Evolutionary conservation across 2,888 invertebrate species (phyloP).

Genomic region (Linnaemya vulpina): DNA sequence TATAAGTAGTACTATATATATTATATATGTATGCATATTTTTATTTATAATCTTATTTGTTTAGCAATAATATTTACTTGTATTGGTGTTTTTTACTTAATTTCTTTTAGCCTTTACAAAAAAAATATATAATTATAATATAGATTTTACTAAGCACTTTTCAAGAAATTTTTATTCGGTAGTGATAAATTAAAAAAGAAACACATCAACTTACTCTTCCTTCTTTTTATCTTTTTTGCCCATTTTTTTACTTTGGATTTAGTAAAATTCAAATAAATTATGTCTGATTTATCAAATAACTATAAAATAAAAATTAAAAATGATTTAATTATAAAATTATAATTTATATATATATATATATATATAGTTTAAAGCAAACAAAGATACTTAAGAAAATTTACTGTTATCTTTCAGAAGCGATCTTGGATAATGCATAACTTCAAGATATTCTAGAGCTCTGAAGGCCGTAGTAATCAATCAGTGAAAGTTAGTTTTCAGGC

Average conservation of each 20-base stretch:
- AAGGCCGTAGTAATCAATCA: too few species aligned
- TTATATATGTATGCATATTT: conserved; percentile 12
- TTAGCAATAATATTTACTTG: conserved; percentile 24
- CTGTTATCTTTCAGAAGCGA: background rate
- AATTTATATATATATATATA: background rate
- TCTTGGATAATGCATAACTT: too few species aligned
- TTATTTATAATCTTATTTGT: background rate
- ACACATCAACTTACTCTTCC: conserved; percentile 78
- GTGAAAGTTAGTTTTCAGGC: too few species aligned
- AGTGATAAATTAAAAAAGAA: conserved; percentile 72
- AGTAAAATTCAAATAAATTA: conserved; percentile 37
- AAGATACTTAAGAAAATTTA: background rate
- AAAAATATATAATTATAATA: conserved; percentile 24
- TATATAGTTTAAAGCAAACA: background rate
- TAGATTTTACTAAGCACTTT: conserved; percentile 16
- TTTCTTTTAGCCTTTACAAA: conserved; percentile 59
- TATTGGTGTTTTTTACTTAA: conserved; percentile 6
- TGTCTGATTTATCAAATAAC: conserved; percentile 35
- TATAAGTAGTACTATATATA: conserved; percentile 22
- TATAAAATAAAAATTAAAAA: conserved; percentile 47
- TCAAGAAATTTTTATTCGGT: conserved; percentile 34
- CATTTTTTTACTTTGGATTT: conserved; percentile 72
- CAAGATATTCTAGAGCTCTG: too few species aligned
- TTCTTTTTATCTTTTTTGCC: conserved; percentile 82
- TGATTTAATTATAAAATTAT: background rate